A percentile compares a stretch with the other conserved stretches of the same genome.
phyloP scores from a whole-genome alignment of 1,140 invertebrate genomes.

The Temnothorax longispinosus region DNA sequence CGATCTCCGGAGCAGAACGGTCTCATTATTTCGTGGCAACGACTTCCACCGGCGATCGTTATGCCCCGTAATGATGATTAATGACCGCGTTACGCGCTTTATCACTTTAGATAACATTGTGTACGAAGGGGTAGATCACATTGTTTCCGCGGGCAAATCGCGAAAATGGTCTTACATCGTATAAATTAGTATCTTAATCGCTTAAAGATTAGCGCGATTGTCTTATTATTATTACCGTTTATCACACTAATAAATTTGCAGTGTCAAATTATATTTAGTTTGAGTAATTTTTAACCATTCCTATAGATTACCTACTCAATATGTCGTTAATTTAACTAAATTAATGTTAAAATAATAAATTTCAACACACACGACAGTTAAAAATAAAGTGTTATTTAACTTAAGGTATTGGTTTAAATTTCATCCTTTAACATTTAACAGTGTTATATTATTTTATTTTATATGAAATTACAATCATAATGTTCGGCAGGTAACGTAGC shows the following conservation, averaged over 20 bases:
- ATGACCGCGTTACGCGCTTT: conserved; percentile 38
- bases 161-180: neutral
- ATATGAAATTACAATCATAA: neutral
- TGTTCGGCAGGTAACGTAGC: neutral
- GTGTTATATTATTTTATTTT: neutral
- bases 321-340: no score
- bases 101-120: conserved; percentile 44
- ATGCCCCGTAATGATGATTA: conserved; percentile 67
- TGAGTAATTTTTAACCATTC: no score
- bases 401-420: no score
- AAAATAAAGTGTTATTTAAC: no score
- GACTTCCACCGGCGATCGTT: conserved; percentile 55
- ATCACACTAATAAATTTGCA: neutral
- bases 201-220: neutral
- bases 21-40: conserved; percentile 71
- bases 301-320: no score
- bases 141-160: conserved; percentile 25
- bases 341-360: no score
- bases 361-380: no score
- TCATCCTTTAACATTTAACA: no score
- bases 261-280: no score
- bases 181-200: conserved; percentile 41
- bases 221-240: neutral
- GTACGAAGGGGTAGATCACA: neutral
- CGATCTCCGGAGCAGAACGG: conserved; percentile 63